Evolutionary conservation across 2,888 invertebrate species (phyloP), one percentile per base, ranked within the genome.

Genomic region (Rhingia rostrata): DNA sequence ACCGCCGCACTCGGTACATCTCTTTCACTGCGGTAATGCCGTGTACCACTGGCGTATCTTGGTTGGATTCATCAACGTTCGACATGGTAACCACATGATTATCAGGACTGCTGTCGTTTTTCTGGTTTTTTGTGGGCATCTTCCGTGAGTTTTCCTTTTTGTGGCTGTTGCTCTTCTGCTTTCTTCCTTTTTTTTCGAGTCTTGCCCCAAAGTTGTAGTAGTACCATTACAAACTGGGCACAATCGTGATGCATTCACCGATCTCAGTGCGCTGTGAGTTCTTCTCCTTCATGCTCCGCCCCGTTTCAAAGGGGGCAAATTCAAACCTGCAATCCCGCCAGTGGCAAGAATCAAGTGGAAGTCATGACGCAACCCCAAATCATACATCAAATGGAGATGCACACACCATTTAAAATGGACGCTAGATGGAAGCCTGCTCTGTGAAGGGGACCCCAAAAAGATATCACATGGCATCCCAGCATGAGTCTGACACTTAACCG

Each of bases 31-130:
- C 66, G 41, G 63, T 22, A 22, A 22, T 22, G 22, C 22, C 51
- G 45, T 66, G 51, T 60, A 56, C 69, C 77, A 54, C 32, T 37
- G 64, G 82, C 64, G 78, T 83, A 78, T 83, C 83, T 73, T 56
- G 67, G 67, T 79, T 74, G 84, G 73, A 80, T 70, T 84, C 79
- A 84, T 84, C 84, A 84, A 80, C 64, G 84, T 84, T 84, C 84
- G 84, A 84, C 80, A 80, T 80, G 84, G 79, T 72, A 69, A 75
- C 74, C 79, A 66, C 74, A 70, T 66, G 67, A 75, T 84, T 84
- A 84, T 80, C 69, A 60, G 80, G 80, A 84, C 37, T 74, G 64
- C 74, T 75, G 84, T 64, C 51, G 84, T 84, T 74, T 84, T 84
- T 70, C 84, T 80, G 84, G 84, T 84, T 84, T 83, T 58, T 58